Base-by-base conservation (phyloP, 2,888 invertebrate species). In the Disparrhopalites patrizii region DNA sequence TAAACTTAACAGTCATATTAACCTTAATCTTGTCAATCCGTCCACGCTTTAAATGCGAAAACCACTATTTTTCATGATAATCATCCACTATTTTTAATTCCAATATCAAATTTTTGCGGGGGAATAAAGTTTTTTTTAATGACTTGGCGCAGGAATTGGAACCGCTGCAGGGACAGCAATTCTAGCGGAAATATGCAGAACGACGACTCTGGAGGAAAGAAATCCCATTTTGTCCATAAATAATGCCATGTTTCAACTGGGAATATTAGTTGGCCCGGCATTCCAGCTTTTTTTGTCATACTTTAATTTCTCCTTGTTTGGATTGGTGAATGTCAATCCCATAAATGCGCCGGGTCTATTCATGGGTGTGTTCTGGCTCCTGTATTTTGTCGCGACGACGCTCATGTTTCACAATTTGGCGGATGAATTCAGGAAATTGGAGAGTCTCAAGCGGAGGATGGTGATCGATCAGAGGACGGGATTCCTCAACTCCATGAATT, bases 301-400 rank as follows among this genome's bases (percentile, higher is more conserved):
- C 40, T 64, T 67, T 31, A 28, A 65, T 15, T 70, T 72, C 38
- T 60, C 75, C 28, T 74, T 81, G 3, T 56, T 56, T 33, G 78
- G 77, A 7, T 23, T 47, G n/a, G 77, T 79, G 64, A 64, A 73
- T 61, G 77, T 81, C 3, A 77, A 78, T 73, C 78, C 78, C 63
- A 78, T 77, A 50, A 78, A 79, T 63, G 76, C 79, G 25, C 80
- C 81, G 38, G 81, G 81, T 71, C 75, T 79, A 4, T 78, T 81
- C 65, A 80, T 81, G 80, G 78, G 79, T 10, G 67, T 76, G 27
- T 61, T 80, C n/a, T 80, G 80, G 80, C 20, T 70, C 1, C 1
- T 73, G 25, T 74, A 77, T 52, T 52, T 65, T 1, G 43, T 73
- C 13, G 51, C 67, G 31, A 70, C 70, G 1, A 43, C 65, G 8